A percentile compares a stretch with the other conserved stretches of the same genome.
Conservation (phyloP, 2,888 invertebrate species). For the Rhingia campestris region DNA sequence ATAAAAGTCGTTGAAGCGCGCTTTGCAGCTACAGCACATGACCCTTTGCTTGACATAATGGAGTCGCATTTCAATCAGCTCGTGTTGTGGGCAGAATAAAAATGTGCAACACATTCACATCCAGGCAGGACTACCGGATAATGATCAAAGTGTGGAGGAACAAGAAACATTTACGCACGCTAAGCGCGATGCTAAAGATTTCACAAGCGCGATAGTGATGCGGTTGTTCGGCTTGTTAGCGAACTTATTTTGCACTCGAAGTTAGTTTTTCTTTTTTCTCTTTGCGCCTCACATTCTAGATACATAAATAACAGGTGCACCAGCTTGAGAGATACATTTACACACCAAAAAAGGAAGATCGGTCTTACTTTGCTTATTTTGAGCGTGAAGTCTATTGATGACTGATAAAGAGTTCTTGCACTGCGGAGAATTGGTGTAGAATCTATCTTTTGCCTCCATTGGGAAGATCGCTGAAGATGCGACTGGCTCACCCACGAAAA, state of each 20-base stretch:
- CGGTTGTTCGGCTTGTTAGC: constrained; percentile 26
- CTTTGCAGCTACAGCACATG: constrained; percentile 33
- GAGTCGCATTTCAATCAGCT: constrained; percentile 65
- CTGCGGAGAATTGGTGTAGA: constrained; percentile 1
- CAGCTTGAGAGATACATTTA: neutral
- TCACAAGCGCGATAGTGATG: constrained; percentile 7
- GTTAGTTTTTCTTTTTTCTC: neutral
- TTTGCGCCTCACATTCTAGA: constrained; percentile 32
- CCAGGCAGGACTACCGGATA: neutral
- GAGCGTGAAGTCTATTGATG: constrained; percentile 25
- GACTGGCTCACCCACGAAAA: constrained; percentile 38
- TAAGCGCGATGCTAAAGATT: constrained; percentile 46
- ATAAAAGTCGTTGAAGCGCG: constrained; percentile 39
- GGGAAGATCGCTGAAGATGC: constrained; percentile 23
- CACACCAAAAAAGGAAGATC: neutral
- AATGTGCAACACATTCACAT: constrained; percentile 2
- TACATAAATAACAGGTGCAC: constrained; percentile 57
- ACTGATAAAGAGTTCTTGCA: constrained; percentile 28
- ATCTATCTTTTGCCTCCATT: neutral
- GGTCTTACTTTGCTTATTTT: neutral
- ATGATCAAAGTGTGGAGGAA: neutral
- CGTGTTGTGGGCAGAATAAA: constrained; percentile 1
- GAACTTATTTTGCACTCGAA: constrained; percentile 13
- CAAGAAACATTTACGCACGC: constrained; percentile 8
- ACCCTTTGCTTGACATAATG: constrained; percentile 62